Evolutionary conservation across 2,888 invertebrate species (phyloP).

Genomic region (Drosophila formosana): DNA sequence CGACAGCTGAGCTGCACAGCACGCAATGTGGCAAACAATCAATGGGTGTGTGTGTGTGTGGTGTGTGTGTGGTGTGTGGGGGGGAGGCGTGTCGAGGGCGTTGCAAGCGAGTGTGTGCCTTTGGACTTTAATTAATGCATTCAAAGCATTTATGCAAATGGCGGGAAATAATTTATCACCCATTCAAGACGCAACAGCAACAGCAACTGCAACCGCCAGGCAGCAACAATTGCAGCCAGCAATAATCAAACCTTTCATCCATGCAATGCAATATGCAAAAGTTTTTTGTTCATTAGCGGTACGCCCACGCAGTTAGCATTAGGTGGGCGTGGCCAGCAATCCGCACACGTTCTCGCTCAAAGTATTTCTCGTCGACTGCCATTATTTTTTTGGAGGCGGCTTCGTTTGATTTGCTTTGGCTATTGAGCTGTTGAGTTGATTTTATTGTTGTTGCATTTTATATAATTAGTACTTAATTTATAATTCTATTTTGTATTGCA

Average conservation of each 20-base stretch:
- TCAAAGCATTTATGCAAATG: constrained; percentile 83
- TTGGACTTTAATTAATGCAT: constrained; percentile 83
- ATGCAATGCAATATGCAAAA: constrained; percentile 67
- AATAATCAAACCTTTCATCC: constrained; percentile 71
- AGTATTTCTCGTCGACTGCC: constrained; percentile 21
- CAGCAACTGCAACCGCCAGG: constrained; percentile 33
- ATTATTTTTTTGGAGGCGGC: constrained; percentile 58
- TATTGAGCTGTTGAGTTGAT: constrained; percentile 53
- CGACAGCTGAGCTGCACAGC: constrained; percentile 56
- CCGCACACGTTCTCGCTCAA: constrained; percentile 57
- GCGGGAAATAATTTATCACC: constrained; percentile 84
- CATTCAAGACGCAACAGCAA: constrained; percentile 72
- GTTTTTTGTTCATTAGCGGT: constrained; percentile 69
- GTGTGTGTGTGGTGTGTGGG: constrained; percentile 5
- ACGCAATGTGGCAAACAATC: constrained; percentile 50
- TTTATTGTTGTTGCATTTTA: constrained; percentile 68
- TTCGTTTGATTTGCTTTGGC: constrained; percentile 66
- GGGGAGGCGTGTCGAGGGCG: constrained; percentile 60
- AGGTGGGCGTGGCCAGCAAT: constrained; percentile 64
- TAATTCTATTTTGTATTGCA: constrained; percentile 67
- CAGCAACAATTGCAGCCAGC: constrained; percentile 40
- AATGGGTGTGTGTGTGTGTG: constrained; percentile 29
- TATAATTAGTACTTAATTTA: constrained; percentile 79
- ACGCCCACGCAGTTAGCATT: constrained; percentile 74
- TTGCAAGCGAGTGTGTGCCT: constrained; percentile 66